Evolutionary conservation across 2,888 invertebrate genomes (phyloP).

Genomic region (Phyto melanocephala): DNA sequence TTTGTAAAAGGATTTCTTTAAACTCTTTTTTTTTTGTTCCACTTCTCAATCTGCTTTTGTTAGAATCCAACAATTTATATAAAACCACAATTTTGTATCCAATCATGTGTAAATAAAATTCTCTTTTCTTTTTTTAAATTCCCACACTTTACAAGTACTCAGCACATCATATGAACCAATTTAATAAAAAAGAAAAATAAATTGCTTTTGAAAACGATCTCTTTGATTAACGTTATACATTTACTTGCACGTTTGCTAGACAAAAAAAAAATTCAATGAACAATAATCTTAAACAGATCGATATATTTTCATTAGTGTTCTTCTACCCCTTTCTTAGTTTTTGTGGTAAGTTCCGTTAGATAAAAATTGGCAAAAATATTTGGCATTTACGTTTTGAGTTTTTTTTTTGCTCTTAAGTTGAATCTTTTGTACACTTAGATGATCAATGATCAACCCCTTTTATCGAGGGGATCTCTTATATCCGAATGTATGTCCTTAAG

Average conservation of each 20-base stretch:
- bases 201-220: constrained; percentile 22
- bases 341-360: constrained; percentile 51
- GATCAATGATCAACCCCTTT: constrained; percentile 39
- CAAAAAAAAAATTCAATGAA: constrained; percentile 32
- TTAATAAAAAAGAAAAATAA: not conserved
- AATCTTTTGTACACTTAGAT: not conserved
- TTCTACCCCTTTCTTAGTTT: constrained; percentile 16
- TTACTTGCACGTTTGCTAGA: not conserved
- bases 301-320: constrained; percentile 16
- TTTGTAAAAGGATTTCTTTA: not conserved
- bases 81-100: constrained; percentile 56
- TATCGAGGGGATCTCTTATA: not conserved
- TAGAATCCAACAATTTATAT: constrained; percentile 9
- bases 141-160: constrained; percentile 56
- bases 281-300: constrained; percentile 33
- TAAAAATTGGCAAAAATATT: constrained; percentile 39
- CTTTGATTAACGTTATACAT: not conserved
- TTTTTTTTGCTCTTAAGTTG: constrained; percentile 39
- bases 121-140: constrained; percentile 31
- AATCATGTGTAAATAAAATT: constrained; percentile 55
- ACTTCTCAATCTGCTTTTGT: not conserved
- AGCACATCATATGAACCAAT: constrained; percentile 19
- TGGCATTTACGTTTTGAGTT: constrained; percentile 23
- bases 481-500: constrained; percentile 23
- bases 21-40: constrained; percentile 27